These are phyloP conservation scores for Nymphicus hollandicus DNA, from an alignment of 2,113 vertebrate genomes.

Conservation along the genomic window DNA sequence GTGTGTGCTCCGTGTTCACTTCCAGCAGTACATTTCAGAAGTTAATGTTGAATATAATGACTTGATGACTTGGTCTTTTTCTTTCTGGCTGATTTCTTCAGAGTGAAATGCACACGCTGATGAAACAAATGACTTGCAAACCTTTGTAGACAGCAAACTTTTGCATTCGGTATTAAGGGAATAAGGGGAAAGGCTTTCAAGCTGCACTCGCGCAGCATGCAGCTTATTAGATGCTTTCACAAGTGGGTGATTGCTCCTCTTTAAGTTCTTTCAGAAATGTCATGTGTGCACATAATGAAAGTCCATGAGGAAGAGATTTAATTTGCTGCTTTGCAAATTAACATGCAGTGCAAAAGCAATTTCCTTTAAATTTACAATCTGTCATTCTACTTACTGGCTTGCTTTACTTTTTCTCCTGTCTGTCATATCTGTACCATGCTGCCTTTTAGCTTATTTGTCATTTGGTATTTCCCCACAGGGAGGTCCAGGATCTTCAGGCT, in stretches of 20 bases:
- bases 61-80: not conserved
- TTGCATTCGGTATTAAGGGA: not conserved
- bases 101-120: not conserved
- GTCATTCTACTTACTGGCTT: not conserved
- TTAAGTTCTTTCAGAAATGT: not conserved
- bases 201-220: not conserved
- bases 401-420: not conserved
- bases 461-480: slow-evolving; percentile 74
- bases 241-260: not conserved
- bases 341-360: not conserved
- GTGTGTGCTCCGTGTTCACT: not conserved
- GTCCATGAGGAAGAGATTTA: not conserved
- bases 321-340: not conserved
- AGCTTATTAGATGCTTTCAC: not conserved
- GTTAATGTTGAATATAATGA: not conserved
- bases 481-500: slow-evolving; percentile 92
- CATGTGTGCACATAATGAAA: not conserved
- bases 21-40: not conserved
- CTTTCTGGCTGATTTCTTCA: not conserved
- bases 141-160: not conserved
- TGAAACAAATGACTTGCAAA: not conserved
- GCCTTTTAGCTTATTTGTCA: not conserved
- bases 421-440: not conserved
- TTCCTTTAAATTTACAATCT: not conserved
- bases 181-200: not conserved